A percentile compares a stretch with the other conserved stretches of the same genome.
Evolutionary conservation across 2,888 invertebrate species (phyloP).

Genomic region (Andrena camellia): DNA sequence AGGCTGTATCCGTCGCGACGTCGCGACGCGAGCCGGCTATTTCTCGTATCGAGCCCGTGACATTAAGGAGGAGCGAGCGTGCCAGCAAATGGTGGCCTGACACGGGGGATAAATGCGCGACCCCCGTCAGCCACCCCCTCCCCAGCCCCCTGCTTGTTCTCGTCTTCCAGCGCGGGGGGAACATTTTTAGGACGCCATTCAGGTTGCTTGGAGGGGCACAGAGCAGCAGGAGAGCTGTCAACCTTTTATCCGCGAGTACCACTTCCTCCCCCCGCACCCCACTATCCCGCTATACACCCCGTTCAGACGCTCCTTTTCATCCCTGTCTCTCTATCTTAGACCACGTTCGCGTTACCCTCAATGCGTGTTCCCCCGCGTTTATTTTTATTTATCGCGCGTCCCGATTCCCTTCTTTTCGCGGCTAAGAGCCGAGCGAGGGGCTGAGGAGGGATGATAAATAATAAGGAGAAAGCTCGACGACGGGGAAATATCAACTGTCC

Average conservation of each 20-base stretch:
- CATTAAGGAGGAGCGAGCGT: conserved; percentile 71
- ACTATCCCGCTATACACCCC: background rate
- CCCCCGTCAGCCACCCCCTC: conserved; percentile 17
- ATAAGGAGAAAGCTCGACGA: conserved; percentile 67
- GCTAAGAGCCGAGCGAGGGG: conserved; percentile 4
- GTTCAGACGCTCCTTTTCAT: background rate
- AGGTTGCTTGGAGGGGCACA: conserved; percentile 65
- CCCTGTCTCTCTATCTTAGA: conserved; percentile 4
- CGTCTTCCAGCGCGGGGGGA: conserved; percentile 49
- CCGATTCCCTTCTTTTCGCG: conserved; percentile 23
- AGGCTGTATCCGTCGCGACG: conserved; percentile 27
- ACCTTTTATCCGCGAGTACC: conserved; percentile 62
- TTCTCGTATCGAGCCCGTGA: conserved; percentile 70
- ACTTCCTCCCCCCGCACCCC: background rate
- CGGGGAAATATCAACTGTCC: conserved; percentile 56
- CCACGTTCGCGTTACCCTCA: conserved; percentile 8
- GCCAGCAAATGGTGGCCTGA: conserved; percentile 62
- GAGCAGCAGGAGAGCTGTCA: conserved; percentile 69
- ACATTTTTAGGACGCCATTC: conserved; percentile 75
- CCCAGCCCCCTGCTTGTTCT: conserved; percentile 25
- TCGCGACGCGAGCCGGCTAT: conserved; percentile 22
- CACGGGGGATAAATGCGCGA: conserved; percentile 57
- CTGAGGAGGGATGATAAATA: conserved; percentile 76
- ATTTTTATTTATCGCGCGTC: conserved; percentile 64
- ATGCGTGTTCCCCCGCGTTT: conserved; percentile 28